Base-by-base conservation (phyloP, 2,888 invertebrate species). In the Coenonympha glycerion region DNA sequence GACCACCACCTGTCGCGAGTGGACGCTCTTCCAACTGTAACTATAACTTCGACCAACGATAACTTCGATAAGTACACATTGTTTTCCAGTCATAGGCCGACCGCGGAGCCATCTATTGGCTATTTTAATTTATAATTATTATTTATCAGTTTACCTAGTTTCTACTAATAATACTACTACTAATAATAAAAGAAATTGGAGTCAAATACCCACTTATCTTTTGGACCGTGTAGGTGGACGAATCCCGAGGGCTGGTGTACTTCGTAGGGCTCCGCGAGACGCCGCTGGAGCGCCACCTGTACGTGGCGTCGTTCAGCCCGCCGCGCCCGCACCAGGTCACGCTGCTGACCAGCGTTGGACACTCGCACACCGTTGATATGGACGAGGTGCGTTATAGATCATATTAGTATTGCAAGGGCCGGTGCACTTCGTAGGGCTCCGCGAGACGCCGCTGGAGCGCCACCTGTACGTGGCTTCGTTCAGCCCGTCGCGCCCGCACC, bases 241-340 rank as follows among this genome's bases (percentile, higher is more conserved):
- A 90, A 55, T 73, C 87, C 3, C 89, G 92, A 56, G 90, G 92
- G 52, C 86, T 97, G 52, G 93, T 98, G 1, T 98, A 96, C 87
- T 98, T 98, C 84, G 91, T 95, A 67, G 98, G 95, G 3, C 88
- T 96, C 53, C 92, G 93, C 60, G 97, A 98, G 82, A 93, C 95
- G 3, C 96, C 97, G 0, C 79, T 98, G 54, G 98, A 98, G 81
- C 93, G 95, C 59, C 98, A 98, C 73, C 86, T 98, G 65, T 98
- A 96, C 84, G 96, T 92, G 2, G 93, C 94, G 3, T 92, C 94
- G 5, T 76, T 94, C 47, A 46, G 60, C 0, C 70, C 77, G 5
- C 71, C 77, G 8, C 87, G 91, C 19, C 93, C 95, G 0, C 91
- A 92, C 55, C 91, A 93, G 62, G 89, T 94, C 49, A 87, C 92